Conservation (phyloP, 1,140 invertebrate genomes). For the Papilio glaucus region DNA sequence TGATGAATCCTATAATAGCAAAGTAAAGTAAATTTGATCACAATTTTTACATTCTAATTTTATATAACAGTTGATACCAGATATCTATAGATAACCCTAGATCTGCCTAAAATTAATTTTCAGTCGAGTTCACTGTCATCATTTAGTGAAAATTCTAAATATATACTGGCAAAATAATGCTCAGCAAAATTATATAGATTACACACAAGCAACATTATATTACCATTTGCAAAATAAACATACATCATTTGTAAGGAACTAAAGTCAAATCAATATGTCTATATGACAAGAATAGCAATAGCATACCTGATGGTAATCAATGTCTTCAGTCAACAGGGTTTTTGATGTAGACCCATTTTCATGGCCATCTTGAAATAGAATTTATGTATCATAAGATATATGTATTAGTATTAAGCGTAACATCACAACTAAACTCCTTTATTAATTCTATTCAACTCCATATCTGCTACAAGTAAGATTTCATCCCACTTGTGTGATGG, state of each 20-base stretch:
- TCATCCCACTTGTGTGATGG: slow-evolving; percentile 82
- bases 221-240: not conserved
- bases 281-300: not conserved
- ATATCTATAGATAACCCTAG: slow-evolving; percentile 2
- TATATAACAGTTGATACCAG: not conserved
- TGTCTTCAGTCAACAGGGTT: not conserved
- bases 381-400: not conserved
- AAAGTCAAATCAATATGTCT: not conserved
- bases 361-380: slow-evolving; percentile 12
- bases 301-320: not conserved
- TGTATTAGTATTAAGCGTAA: slow-evolving; percentile 41
- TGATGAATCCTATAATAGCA: no score
- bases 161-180: not conserved
- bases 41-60: no score
- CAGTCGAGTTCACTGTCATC: slow-evolving; percentile 31
- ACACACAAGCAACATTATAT: not conserved
- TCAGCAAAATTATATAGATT: not conserved
- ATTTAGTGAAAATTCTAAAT: slow-evolving; percentile 23
- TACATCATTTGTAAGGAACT: not conserved
- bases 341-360: no score
- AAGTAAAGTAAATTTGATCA: no score
- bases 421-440: slow-evolving; percentile 70
- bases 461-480: slow-evolving; percentile 79
- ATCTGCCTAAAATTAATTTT: slow-evolving; percentile 28
- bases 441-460: slow-evolving; percentile 82